A percentile compares a stretch with the other conserved stretches of the same genome.
These are phyloP conservation scores for Pica pica DNA, from an alignment of 2,113 vertebrate species.

Conservation along the genomic window DNA sequence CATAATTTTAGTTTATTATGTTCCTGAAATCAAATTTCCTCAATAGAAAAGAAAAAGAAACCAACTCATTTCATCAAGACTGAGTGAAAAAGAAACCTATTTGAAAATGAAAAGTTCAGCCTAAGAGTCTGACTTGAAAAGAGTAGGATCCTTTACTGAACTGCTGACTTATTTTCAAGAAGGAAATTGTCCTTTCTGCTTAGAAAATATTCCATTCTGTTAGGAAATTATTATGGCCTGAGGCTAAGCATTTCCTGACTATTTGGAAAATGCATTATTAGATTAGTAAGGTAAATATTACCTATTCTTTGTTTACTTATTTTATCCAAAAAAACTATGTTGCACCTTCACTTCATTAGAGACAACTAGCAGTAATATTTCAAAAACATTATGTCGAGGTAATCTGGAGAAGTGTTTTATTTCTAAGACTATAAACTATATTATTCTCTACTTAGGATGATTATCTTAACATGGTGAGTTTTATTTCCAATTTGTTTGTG, in stretches of 20 bases:
- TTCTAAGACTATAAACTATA: not conserved
- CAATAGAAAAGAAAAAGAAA: not conserved
- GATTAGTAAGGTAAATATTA: not conserved
- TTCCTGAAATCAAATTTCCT: not conserved
- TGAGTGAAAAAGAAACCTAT: not conserved
- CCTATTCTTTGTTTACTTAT: not conserved
- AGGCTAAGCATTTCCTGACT: not conserved
- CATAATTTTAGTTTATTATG: not conserved
- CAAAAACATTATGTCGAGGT: fast-evolving
- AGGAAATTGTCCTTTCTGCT: not conserved
- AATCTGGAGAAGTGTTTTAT: not conserved
- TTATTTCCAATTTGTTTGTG: not conserved
- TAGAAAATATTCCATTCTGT: not conserved
- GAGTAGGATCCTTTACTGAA: not conserved
- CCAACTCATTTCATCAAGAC: not conserved
- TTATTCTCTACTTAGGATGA: not conserved
- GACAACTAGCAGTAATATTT: not conserved
- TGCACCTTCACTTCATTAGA: not conserved
- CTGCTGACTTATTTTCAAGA: not conserved
- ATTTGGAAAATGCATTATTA: not conserved
- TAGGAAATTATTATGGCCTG: not conserved
- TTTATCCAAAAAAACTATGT: not conserved
- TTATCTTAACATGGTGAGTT: not conserved
- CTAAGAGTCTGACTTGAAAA: not conserved
- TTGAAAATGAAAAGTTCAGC: not conserved